These are phyloP conservation scores for Sebastes steindachneri DNA, from an alignment of 2,797 vertebrate genomes.

Conservation along the genomic window DNA sequence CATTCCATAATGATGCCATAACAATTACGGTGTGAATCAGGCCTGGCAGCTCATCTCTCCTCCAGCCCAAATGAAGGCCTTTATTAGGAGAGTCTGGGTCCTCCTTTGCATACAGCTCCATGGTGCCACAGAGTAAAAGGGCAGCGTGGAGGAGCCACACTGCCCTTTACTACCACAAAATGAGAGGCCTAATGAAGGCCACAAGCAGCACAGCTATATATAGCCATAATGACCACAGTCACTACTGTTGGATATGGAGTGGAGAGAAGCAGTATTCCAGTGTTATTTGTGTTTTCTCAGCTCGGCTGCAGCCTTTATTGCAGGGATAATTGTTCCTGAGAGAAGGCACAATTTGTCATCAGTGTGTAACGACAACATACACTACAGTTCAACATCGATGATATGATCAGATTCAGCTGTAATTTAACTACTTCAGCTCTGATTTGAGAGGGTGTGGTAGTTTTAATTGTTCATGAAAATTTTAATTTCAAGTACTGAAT, in stretches of 20 bases:
- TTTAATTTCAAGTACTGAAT: neutral
- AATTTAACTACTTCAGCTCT: neutral
- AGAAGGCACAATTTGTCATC: conserved; percentile 53
- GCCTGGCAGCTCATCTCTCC: conserved; percentile 71
- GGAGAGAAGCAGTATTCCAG: neutral
- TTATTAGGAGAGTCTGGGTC: conserved; percentile 63
- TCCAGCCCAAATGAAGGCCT: conserved; percentile 64
- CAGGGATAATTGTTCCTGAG: conserved; percentile 55
- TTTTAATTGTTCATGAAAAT: neutral
- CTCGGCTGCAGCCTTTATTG: conserved; percentile 42
- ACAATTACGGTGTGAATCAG: conserved; percentile 59
- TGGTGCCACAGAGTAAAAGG: conserved; percentile 70
- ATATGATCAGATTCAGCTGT: neutral
- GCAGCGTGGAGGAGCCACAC: conserved; percentile 52
- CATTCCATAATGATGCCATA: conserved; percentile 64
- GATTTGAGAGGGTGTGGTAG: neutral
- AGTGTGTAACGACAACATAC: neutral
- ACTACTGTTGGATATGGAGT: conserved; percentile 20
- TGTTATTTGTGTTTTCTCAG: conserved; percentile 56
- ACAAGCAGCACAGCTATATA: conserved; percentile 70
- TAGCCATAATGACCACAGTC: conserved; percentile 72
- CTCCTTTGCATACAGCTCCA: conserved; percentile 66
- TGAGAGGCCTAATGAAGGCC: conserved; percentile 77
- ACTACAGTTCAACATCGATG: neutral
- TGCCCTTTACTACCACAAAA: conserved; percentile 70